Evolutionary conservation across 2,113 vertebrate species (phyloP).

Genomic region (Chloropsis cyanopogon): DNA sequence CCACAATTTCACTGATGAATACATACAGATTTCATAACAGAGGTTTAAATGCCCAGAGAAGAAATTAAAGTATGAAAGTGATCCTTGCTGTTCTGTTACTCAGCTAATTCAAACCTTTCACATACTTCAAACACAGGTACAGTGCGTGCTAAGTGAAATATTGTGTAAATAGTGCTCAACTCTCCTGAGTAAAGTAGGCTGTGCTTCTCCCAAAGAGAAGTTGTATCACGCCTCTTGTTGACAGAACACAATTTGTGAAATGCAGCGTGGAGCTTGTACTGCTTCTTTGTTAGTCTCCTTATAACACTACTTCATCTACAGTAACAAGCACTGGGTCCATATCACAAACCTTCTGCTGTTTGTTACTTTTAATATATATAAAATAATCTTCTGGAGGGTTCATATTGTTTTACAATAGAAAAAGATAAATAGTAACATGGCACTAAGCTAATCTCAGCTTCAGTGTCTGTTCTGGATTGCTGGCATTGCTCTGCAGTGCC

Average conservation of each 20-base stretch:
- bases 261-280: not conserved
- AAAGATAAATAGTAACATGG: not conserved
- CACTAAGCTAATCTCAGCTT: constrained; percentile 13
- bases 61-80: constrained; percentile 12
- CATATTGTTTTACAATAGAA: not conserved
- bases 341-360: not conserved
- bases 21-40: constrained; percentile 17
- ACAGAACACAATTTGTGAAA: not conserved
- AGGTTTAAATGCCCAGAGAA: constrained; percentile 46
- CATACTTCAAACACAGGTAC: not conserved
- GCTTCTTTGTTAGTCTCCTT: not conserved
- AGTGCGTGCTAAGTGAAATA: not conserved
- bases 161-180: not conserved
- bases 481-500: not conserved
- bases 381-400: not conserved
- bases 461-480: not conserved
- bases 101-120: not conserved
- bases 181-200: not conserved
- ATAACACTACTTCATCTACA: not conserved
- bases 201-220: not conserved
- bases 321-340: not conserved
- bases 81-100: constrained; percentile 26
- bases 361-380: not conserved
- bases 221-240: not conserved
- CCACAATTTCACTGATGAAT: constrained; percentile 51